phyloP scores from a whole-genome alignment of 2,797 vertebrate species.

The Gila robusta region DNA sequence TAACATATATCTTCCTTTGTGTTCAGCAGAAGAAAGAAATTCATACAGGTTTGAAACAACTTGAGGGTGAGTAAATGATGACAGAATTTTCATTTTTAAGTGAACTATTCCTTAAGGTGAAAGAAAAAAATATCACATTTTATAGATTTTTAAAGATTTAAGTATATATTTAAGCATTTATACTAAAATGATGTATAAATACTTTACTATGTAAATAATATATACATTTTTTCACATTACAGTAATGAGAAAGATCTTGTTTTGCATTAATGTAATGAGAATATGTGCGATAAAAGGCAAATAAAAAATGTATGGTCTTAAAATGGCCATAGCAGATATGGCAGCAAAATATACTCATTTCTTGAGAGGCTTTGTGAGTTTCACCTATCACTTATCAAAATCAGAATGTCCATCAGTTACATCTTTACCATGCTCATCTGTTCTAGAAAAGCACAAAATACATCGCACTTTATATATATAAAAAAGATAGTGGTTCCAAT shows the following conservation, averaged over 20 bases:
- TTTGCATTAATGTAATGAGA: background rate
- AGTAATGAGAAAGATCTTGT: background rate
- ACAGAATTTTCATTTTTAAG: no score
- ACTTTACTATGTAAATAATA: background rate
- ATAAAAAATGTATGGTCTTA: background rate
- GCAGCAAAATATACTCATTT: background rate
- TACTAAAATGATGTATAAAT: background rate
- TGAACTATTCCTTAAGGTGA: background rate
- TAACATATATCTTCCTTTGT: no score
- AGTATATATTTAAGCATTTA: background rate
- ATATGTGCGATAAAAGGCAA: background rate
- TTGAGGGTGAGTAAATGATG: no score
- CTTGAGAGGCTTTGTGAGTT: background rate
- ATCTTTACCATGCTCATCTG: background rate
- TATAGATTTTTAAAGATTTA: background rate
- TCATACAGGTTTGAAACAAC: no score
- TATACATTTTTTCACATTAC: background rate
- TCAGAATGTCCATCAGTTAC: background rate
- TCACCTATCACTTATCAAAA: background rate
- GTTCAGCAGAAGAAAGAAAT: no score
- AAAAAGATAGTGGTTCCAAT: background rate
- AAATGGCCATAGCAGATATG: background rate
- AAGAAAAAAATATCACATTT: background rate
- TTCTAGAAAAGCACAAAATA: constrained; percentile 7
- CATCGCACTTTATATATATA: background rate